Evolutionary conservation across 2,888 invertebrate genomes (phyloP).

Genomic region (Thumatha senex): DNA sequence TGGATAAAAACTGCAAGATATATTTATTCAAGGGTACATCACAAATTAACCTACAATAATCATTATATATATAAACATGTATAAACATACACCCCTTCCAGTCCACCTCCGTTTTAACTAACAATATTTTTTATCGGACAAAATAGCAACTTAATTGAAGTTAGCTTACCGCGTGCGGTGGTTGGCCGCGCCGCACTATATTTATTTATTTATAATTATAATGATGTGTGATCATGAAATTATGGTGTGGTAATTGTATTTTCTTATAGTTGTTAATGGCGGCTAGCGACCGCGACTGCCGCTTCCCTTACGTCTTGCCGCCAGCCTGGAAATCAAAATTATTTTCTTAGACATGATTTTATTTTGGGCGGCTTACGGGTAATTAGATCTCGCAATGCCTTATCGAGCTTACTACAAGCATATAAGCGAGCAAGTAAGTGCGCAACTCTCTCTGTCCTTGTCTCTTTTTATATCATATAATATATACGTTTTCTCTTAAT

Average conservation of each 20-base stretch:
- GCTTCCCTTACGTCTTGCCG: conserved; percentile 53
- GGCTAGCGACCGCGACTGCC: conserved; percentile 52
- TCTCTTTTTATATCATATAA: no score
- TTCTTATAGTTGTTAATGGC: conserved; percentile 57
- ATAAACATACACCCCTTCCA: conserved; percentile 77
- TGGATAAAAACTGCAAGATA: conserved; percentile 35
- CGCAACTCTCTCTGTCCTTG: no score
- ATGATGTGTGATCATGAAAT: conserved; percentile 62
- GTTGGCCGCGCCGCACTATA: conserved; percentile 33
- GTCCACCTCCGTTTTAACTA: conserved; percentile 60
- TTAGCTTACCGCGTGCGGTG: conserved; percentile 56
- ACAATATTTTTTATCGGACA: conserved; percentile 54
- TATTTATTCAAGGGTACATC: conserved; percentile 62
- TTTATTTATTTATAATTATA: conserved; percentile 48
- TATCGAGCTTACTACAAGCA: no score
- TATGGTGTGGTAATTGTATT: conserved; percentile 69
- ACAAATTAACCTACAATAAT: conserved; percentile 80
- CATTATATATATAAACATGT: conserved; percentile 78
- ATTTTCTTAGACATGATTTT: not conserved
- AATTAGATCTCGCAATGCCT: no score
- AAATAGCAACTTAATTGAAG: conserved; percentile 67
- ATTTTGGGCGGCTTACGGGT: no score
- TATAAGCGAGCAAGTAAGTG: no score
- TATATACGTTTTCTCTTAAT: no score
- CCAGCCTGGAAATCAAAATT: conserved; percentile 52